These are phyloP conservation scores for Polyploca ridens DNA, from an alignment of 2,888 invertebrate species.

Conservation along the genomic window DNA sequence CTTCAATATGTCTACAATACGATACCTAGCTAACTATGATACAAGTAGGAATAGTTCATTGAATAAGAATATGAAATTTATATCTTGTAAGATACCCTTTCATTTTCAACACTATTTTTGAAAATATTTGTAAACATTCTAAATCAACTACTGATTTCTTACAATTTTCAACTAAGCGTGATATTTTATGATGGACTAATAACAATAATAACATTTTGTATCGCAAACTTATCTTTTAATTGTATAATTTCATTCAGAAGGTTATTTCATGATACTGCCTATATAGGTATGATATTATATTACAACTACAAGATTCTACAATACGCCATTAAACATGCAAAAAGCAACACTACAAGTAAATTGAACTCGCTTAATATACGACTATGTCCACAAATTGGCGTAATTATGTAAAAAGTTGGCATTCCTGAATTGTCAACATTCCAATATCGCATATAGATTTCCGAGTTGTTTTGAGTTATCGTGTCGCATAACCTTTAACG, in stretches of 20 bases:
- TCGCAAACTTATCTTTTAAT: too few relatives aligned
- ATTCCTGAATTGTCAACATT: constrained; percentile 1
- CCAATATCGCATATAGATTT: constrained; percentile 11
- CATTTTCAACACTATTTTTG: background rate
- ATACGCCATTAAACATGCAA: background rate
- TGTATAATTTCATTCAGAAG: background rate
- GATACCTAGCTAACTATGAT: background rate
- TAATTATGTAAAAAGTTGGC: constrained; percentile 9
- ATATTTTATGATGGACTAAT: background rate
- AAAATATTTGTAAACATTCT: too few relatives aligned
- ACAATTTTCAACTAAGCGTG: too few relatives aligned
- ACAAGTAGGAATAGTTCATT: background rate
- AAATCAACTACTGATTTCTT: background rate
- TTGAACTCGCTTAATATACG: background rate
- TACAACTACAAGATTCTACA: background rate
- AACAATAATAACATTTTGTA: background rate
- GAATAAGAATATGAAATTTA: background rate
- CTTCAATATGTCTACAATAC: constrained; percentile 15
- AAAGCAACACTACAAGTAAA: background rate
- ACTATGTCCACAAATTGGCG: constrained; percentile 8
- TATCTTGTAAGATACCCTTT: too few relatives aligned
- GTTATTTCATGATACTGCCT: background rate
- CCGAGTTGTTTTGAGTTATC: constrained; percentile 9
- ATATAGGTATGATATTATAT: background rate
- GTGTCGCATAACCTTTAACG: constrained; percentile 13